Base-by-base conservation (phyloP, 2,113 vertebrate genomes). In the Equus przewalskii region DNA sequence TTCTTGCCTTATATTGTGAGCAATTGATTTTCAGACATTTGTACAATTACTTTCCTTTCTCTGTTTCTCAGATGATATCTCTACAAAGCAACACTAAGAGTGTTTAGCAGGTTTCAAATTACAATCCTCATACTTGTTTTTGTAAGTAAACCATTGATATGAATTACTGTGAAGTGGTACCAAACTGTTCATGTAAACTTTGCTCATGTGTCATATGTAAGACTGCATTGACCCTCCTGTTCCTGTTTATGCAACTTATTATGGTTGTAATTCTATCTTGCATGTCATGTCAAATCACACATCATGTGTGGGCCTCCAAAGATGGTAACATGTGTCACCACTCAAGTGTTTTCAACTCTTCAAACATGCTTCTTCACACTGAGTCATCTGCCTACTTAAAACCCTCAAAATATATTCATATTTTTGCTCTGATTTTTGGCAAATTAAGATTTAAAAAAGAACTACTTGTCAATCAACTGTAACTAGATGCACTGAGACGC, bases 321-420 rank as follows among this genome's bases (percentile, higher is more conserved):
- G 62, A 72, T 94, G 58, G 64, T 75, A 73, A 58, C 15, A 30
- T 54, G 69, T 67, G 76, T 96, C 91, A 96, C 58, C 70, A 69
- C 49, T 92, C 44, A 87, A 92, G 64, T 75, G 49, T 95, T 96
- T 81, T 15, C 51, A 78, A 73, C 58, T 96, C 81, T 51, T 94
- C 81, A 93, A 96, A 81, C 24, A 64, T 82, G 49, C 41, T 41
- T 96, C 28, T 82, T 95, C 81, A 89, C 51, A 65, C 54, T 89
- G 85, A 96, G 82, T 91, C 92, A 96, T 96, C 81, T 97, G 65
- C 92, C 64, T 88, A 67, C 78, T 85, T 78, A 83, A 89, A 95
- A 76, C 10, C n/a, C 81, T 89, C 72, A 96, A 96, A 97, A 94
- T 96, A 96, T 49, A 88, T 84, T 49, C 44, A 89, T 33, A 86